Evolutionary conservation across 2,888 invertebrate genomes (phyloP), one percentile per base, ranked within the genome.

Genomic region (Eupithecia inturbata): DNA sequence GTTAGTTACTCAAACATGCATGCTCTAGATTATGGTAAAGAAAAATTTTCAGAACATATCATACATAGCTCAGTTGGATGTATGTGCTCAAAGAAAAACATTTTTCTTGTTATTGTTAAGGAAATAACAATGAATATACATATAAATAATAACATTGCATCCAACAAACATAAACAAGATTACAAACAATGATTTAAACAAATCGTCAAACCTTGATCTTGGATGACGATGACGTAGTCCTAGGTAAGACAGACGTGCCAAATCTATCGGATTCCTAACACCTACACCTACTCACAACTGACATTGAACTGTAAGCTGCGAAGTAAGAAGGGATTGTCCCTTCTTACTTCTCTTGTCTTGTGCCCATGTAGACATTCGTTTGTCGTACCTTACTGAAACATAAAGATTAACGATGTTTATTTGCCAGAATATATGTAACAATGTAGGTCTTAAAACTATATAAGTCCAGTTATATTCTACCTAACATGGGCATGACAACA

Each of bases 151-250:
- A 45, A 45, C 45, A 19, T 45, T 19, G 7, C 5, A 45, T 19
- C 16, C 41, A 16, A 16, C 14, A 4, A 19, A 45, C 45, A 7
- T 19, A 45, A 45, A 45, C 45, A 45, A 19, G 19, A 45, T 45
- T 45, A 45, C 16, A 57, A 75, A 76, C 70, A 77, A 77, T 77
- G 76, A 76, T 75, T 57, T 76, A 80, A 81, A 81, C 78, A 72
- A 41, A 67, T 57, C 57, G 57, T 57, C 9, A 63, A 73, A 80
- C 83, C 85, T 84, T 84, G 85, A 84, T 84, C 83, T 84, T 82
- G 14, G n/a, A 12, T 36, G 31, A 66, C 68, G 72, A 73, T 82
- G 80, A 82, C 81, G 81, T 77, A 26, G 36, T 67, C 57, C 60
- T 53, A 57, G 53, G 36, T 71, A 60, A 33, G 19, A 57, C 67